These are phyloP conservation scores for Seriola dumerili DNA, from an alignment of 2,113 vertebrate species.

Conservation along the genomic window DNA sequence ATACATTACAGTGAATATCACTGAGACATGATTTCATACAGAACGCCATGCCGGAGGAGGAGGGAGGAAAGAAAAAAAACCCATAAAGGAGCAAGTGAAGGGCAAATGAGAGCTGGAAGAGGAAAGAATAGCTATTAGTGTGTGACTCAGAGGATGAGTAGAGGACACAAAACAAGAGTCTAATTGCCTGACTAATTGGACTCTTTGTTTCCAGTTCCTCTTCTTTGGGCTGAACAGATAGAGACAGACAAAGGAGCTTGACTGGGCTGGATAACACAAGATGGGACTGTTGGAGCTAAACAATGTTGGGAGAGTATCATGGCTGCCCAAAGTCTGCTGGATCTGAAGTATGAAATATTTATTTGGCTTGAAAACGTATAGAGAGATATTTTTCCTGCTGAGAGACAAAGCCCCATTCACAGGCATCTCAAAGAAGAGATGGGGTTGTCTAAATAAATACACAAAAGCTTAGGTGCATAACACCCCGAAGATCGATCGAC, in stretches of 20 bases:
- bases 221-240: constrained; percentile 63
- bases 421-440: constrained; percentile 15
- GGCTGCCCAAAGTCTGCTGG: constrained; percentile 21
- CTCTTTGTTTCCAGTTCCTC: constrained; percentile 75
- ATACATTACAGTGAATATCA: constrained; percentile 52
- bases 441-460: constrained; percentile 25
- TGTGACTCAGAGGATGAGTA: constrained; percentile 65
- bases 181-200: constrained; percentile 85
- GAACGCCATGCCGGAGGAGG: constrained; percentile 20
- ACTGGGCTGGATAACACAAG: constrained; percentile 50
- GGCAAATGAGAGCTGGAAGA: constrained; percentile 66
- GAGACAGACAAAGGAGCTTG: constrained; percentile 59
- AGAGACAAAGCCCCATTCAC: constrained; percentile 36
- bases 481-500: not conserved
- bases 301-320: constrained; percentile 38
- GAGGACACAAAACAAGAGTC: constrained; percentile 71
- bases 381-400: not conserved
- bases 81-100: constrained; percentile 63
- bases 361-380: constrained; percentile 47
- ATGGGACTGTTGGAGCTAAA: constrained; percentile 36
- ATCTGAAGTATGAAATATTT: constrained; percentile 66
- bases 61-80: not conserved
- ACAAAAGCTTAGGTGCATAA: constrained; percentile 3
- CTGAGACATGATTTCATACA: constrained; percentile 34
- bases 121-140: constrained; percentile 70